These are phyloP conservation scores for Palythoa caribaeorum DNA, from an alignment of 92 coral and sea anemone genomes.

Conservation along the genomic window DNA sequence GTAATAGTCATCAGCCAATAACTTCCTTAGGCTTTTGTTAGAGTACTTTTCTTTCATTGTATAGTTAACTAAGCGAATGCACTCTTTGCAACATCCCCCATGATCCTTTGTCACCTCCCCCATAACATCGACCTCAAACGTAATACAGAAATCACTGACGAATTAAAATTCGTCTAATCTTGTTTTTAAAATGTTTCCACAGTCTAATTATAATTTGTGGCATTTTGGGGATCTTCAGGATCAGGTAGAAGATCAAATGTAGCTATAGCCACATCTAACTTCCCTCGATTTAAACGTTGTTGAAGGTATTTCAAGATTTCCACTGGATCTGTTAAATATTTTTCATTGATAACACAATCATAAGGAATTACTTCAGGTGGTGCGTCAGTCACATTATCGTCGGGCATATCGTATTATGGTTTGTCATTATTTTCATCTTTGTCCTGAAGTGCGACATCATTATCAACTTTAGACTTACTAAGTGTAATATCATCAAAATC, in stretches of 20 bases:
- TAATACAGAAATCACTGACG: slow-evolving; percentile 50
- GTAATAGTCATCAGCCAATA: slow-evolving; percentile 37
- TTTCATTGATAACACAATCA: background rate
- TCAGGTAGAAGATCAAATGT: slow-evolving; percentile 35
- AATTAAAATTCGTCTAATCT: slow-evolving; percentile 43
- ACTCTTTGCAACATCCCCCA: slow-evolving; percentile 69
- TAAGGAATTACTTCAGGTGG: background rate
- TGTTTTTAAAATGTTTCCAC: slow-evolving; percentile 45
- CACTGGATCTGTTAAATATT: slow-evolving; percentile 49
- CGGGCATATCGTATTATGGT: background rate
- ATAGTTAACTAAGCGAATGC: slow-evolving; percentile 29
- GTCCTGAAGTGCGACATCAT: background rate
- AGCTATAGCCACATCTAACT: slow-evolving; percentile 18
- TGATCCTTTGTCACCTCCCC: slow-evolving; percentile 55
- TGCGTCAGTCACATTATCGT: background rate
- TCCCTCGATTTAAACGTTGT: slow-evolving; percentile 28
- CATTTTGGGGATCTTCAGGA: slow-evolving; percentile 37
- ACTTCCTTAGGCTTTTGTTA: slow-evolving; percentile 32
- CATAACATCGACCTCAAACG: slow-evolving; percentile 70
- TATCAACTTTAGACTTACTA: background rate
- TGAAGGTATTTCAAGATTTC: slow-evolving; percentile 55
- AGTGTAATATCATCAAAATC: slow-evolving; percentile 1
- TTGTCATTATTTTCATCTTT: background rate
- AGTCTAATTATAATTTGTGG: background rate
- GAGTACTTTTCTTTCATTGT: slow-evolving; percentile 40